Percentiles rank a stretch among this genome's conserved stretches.
Evolutionary conservation across 2,888 invertebrate species (phyloP).

Genomic region (Anoplius nigerrimus): DNA sequence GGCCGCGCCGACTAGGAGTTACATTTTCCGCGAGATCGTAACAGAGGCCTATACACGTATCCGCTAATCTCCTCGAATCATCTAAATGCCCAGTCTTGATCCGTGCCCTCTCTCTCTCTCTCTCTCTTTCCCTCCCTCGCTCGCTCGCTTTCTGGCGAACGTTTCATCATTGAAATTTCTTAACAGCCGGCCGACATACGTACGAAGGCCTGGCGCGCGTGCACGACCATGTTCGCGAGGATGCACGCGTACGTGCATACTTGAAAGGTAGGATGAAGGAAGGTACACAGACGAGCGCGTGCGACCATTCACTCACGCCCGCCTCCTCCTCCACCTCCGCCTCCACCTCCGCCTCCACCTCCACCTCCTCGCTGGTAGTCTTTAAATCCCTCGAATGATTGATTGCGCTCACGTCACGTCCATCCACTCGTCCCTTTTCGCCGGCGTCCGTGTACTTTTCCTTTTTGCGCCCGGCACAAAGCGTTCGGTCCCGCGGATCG

Average conservation of each 20-base stretch:
- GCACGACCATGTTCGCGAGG: slow-evolving; percentile 4
- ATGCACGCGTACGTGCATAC: slow-evolving; percentile 7
- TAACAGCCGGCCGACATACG: neutral
- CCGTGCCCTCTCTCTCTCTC: slow-evolving; percentile 29
- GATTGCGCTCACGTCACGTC: slow-evolving; percentile 49
- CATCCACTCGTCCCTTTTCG: slow-evolving; percentile 34
- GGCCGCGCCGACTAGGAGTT: slow-evolving; percentile 5
- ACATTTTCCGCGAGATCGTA: slow-evolving; percentile 14
- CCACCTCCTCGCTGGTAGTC: slow-evolving; percentile 24
- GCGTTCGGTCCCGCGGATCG: slow-evolving; percentile 1
- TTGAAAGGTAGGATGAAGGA: too few species aligned
- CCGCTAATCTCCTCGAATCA: slow-evolving; percentile 42
- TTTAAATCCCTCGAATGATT: slow-evolving; percentile 51
- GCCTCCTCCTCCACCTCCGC: too few species aligned
- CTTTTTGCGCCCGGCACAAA: slow-evolving; percentile 13
- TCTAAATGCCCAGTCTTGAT: slow-evolving; percentile 36
- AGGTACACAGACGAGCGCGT: neutral
- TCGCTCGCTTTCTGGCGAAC: too few species aligned
- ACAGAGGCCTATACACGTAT: slow-evolving; percentile 13
- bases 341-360: too few species aligned
- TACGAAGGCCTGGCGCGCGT: neutral
- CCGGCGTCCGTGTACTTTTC: slow-evolving; percentile 30
- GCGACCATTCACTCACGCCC: slow-evolving; percentile 21
- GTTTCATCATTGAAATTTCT: slow-evolving; percentile 9
- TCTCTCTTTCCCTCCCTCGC: slow-evolving; percentile 26